phyloP scores from a whole-genome alignment of 2,888 invertebrate species.

The Pachydiplax longipennis region DNA sequence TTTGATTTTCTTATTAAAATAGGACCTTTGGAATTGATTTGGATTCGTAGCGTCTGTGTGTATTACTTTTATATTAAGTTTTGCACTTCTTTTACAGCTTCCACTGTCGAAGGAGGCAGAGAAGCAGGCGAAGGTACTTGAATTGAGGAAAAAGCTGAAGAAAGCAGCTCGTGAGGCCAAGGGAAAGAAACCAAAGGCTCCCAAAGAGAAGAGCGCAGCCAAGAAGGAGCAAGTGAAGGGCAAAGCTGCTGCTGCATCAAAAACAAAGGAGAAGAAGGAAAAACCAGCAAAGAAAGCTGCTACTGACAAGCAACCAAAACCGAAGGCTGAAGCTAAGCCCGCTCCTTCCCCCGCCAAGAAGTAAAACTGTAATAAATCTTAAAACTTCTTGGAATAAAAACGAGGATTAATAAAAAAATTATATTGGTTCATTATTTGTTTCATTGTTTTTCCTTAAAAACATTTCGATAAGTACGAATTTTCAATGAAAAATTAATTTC shows the following conservation, averaged over 20 bases:
- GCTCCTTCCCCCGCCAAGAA: slow-evolving; percentile 30
- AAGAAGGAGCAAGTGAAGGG: slow-evolving; percentile 57
- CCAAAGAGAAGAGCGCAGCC: slow-evolving; percentile 50
- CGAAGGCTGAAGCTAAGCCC: slow-evolving; percentile 1
- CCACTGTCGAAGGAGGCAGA: slow-evolving; percentile 62
- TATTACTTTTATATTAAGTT: too few species aligned
- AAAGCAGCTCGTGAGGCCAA: slow-evolving; percentile 65
- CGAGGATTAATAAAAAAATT: neutral
- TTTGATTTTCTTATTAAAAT: too few species aligned
- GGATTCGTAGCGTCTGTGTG: too few species aligned
- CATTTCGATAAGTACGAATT: neutral
- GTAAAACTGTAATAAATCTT: slow-evolving; percentile 12
- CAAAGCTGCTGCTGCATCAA: slow-evolving; percentile 54
- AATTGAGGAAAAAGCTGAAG: slow-evolving; percentile 63
- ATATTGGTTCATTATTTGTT: neutral
- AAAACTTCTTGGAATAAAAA: neutral
- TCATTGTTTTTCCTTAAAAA: neutral
- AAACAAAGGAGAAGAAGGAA: slow-evolving; percentile 49
- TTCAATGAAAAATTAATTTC: too few species aligned
- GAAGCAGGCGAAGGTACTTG: slow-evolving; percentile 63
- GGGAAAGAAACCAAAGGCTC: slow-evolving; percentile 62
- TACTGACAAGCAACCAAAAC: slow-evolving; percentile 48
- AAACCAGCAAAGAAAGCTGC: slow-evolving; percentile 56
- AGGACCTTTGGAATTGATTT: too few species aligned
- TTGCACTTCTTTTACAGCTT: slow-evolving; percentile 62